Percentiles rank a stretch among this genome's conserved stretches.
Evolutionary conservation across 2,797 vertebrate genomes (phyloP).

Genomic region (Saguinus oedipus): DNA sequence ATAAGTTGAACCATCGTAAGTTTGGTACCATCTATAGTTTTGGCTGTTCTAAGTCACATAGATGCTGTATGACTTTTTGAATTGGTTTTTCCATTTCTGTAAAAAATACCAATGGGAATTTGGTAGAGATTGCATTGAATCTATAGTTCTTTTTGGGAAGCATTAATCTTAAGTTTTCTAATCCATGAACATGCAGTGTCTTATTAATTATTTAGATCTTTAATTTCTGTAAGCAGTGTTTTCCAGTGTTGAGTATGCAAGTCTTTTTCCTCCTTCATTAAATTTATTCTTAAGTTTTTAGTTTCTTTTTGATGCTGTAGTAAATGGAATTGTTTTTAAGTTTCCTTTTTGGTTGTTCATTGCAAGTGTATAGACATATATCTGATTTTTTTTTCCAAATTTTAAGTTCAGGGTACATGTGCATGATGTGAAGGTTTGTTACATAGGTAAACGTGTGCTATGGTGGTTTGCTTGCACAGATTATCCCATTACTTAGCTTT

Average conservation of each 20-base stretch:
- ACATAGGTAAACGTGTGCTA: too few relatives aligned
- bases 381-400: background rate
- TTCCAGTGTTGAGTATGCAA: background rate
- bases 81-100: background rate
- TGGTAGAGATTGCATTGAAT: background rate
- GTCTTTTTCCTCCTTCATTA: background rate
- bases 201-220: background rate
- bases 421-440: too few relatives aligned
- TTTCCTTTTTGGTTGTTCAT: background rate
- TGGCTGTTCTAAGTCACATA: background rate
- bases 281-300: background rate
- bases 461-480: too few relatives aligned
- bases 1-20: background rate
- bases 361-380: background rate
- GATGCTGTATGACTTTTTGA: background rate
- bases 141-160: background rate
- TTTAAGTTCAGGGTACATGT: too few relatives aligned
- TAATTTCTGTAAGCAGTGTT: background rate
- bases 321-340: background rate
- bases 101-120: background rate
- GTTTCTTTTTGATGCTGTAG: background rate
- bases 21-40: background rate
- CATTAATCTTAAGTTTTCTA: background rate
- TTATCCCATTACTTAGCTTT: too few relatives aligned
- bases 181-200: background rate